phyloP scores from a whole-genome alignment of 2,888 invertebrate species.

The Netelia fuscicornis region DNA sequence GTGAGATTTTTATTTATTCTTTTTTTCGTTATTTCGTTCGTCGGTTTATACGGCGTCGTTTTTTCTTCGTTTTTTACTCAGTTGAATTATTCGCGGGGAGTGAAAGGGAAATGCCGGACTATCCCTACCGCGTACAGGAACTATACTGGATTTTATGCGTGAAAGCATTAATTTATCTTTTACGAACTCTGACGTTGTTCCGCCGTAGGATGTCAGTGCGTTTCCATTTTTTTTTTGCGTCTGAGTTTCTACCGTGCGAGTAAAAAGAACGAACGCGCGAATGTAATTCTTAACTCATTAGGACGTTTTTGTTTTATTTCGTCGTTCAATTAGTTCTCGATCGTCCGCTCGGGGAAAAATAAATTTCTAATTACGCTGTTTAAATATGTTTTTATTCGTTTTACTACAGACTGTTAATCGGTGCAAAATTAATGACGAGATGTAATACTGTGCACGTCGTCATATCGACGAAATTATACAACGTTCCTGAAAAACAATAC shows the following conservation, averaged over 20 bases:
- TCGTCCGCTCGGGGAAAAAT: too few relatives aligned
- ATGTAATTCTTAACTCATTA: too few relatives aligned
- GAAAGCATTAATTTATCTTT: conserved; percentile 45
- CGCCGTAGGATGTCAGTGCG: conserved; percentile 11
- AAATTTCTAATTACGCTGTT: too few relatives aligned
- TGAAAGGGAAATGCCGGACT: conserved; percentile 58
- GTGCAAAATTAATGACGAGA: not conserved
- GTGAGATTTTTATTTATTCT: conserved; percentile 11
- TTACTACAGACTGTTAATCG: too few relatives aligned
- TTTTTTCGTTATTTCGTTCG: conserved; percentile 4
- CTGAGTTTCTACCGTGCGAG: too few relatives aligned
- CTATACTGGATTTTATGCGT: conserved; percentile 36
- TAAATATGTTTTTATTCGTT: too few relatives aligned
- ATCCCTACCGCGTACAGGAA: not conserved
- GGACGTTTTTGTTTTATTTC: too few relatives aligned
- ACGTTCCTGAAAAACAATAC: conserved; percentile 6
- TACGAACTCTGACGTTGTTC: conserved; percentile 31
- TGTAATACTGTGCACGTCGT: conserved; percentile 10
- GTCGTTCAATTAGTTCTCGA: too few relatives aligned
- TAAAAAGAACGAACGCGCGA: too few relatives aligned
- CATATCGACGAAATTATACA: conserved; percentile 18
- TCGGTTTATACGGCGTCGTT: not conserved
- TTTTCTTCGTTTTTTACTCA: conserved; percentile 18
- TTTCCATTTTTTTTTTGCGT: not conserved
- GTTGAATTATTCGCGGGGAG: conserved; percentile 27